Conservation (phyloP, 2,888 invertebrate species). For the Hypsopygia costalis region DNA sequence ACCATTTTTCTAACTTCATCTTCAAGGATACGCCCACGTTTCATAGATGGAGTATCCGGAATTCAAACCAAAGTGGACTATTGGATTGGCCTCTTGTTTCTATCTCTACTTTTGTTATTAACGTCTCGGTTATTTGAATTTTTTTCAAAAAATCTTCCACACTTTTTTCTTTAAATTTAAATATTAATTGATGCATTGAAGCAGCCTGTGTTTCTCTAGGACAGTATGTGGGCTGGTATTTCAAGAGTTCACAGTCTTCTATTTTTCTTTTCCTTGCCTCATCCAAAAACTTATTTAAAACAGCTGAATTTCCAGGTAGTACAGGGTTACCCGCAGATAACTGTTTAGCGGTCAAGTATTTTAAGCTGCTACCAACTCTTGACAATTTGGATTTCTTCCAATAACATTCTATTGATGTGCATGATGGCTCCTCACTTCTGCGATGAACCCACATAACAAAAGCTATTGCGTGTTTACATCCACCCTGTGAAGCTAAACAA, state of each 20-base stretch:
- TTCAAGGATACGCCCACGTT: constrained; percentile 16
- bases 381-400: constrained; percentile 33
- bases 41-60: constrained; percentile 21
- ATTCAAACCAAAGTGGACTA: constrained; percentile 23
- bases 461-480: constrained; percentile 36
- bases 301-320: constrained; percentile 11
- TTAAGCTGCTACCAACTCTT: constrained; percentile 27
- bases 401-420: constrained; percentile 27
- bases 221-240: constrained; percentile 17
- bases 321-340: constrained; percentile 19
- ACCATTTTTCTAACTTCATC: constrained; percentile 21
- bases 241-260: constrained; percentile 22
- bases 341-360: constrained; percentile 28
- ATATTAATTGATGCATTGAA: not conserved
- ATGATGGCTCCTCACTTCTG: constrained; percentile 35
- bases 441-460: constrained; percentile 36
- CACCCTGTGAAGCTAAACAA: constrained; percentile 29
- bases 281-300: constrained; percentile 20
- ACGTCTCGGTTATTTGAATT: constrained; percentile 1
- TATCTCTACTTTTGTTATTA: constrained; percentile 15
- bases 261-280: constrained; percentile 22
- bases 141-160: constrained; percentile 15
- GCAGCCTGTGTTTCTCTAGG: not conserved
- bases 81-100: constrained; percentile 17
- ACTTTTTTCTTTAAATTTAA: not conserved